Evolutionary conservation across 2,113 vertebrate species (phyloP), one percentile per base, ranked within the genome.

Genomic region (Lepisosteus oculatus): DNA sequence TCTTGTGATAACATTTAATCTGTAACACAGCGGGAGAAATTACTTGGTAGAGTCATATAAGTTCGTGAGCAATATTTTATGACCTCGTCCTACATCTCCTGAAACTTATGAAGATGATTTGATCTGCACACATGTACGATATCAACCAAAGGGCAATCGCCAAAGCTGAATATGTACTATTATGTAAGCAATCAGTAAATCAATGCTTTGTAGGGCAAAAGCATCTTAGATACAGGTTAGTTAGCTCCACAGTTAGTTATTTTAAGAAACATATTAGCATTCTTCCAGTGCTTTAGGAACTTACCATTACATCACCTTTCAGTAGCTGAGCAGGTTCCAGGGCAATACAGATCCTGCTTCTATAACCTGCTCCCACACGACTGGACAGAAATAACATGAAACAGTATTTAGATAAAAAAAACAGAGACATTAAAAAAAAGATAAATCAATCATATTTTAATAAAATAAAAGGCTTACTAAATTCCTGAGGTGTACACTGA

Each of bases 261-360:
- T 29, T 29, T 29, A 29, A 29, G 29, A 29, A 29, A 29, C 29
- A 29, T 29, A 29, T 29, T 29, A 29, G 29, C 29, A 29, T 29
- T 29, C 29, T 29, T 29, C 2, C 29, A 29, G 29, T 29, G 1
- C 11, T 12, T 11, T 29, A 56, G 59, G 15, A 67, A 0, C 74
- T 87, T 88, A 98, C 97, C 96, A 98, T 95, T 80, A 98, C 87
- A 78, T 99, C 97, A 71, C 96, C 97, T 79, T 99, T 99, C 67
- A 98, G 88, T 54, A 97, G 94, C 85, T 98, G 96, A 5, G 95
- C 96, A 3, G 96, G 96, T 72, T 97, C 94, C 29, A 98, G 80
- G 47, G 81, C 89, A 61, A 98, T 94, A 81, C 86, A 93, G 74
- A 96, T 81, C 67, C 88, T 86, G 83, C 87, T 92, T 73, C 91